Base-by-base conservation (phyloP, 1,140 invertebrate species). In the Heliothis virescens region DNA sequence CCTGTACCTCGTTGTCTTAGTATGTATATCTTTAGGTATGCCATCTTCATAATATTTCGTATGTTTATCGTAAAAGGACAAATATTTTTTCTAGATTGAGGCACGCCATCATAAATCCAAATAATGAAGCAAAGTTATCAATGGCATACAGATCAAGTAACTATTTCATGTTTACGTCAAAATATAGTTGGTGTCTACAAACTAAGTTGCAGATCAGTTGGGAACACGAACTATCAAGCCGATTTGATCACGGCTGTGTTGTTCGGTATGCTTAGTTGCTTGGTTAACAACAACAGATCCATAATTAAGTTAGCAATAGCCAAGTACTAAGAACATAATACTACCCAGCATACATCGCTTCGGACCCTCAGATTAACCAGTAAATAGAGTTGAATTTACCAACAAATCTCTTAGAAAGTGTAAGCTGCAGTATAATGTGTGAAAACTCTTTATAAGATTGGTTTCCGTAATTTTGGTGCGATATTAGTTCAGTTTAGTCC, bases 251-350 rank as follows among this genome's bases (percentile, higher is more conserved):
- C 34, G 34, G 29, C 10, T n/a, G 29, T 13, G 18, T 62, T 41
- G 34, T 47, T 63, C n/a, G 34, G 34, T 63, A n/a, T 41, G 34
- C 60, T 41, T 34, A 63, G 15, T 63, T 41, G 60, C 29, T 57
- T 57, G 21, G 55, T 21, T 41, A 63, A 63, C 29, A 63, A 47
- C 29, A 63, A 63, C 60, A 63, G 60, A 63, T 63, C 15, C 34
- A 63, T 63, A 63, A 63, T 63, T 63, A 63, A 63, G 60, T 63
- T 16, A 34, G n/a, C 60, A 41, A 41, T 41, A 26, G 7, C n/a
- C n/a, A 34, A 47, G 60, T 34, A 16, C 60, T 16, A 16, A 63
- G 60, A 63, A 15, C 60, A 63, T 29, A 41, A 41, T 63, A 63
- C 26, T 41, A 63, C 15, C n/a, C 4, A 34, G 60, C 26, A 12